These are phyloP conservation scores for Drosophila tripunctata DNA, from an alignment of 2,888 invertebrate species.

Conservation along the genomic window DNA sequence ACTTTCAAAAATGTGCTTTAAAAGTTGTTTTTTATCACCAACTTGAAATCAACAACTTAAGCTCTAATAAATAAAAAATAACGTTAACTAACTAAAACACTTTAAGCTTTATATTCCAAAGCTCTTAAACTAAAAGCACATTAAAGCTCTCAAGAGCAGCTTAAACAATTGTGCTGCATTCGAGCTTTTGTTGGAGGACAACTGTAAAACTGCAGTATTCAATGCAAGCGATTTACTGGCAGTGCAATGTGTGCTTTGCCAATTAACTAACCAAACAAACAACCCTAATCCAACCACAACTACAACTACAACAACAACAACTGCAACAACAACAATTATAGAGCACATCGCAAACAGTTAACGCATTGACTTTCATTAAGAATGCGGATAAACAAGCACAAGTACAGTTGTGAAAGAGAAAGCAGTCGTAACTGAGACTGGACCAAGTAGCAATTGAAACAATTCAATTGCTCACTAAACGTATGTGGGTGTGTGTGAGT, in stretches of 20 bases:
- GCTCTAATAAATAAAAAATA: no score
- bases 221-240: conserved; percentile 4
- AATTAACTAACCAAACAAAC: conserved; percentile 40
- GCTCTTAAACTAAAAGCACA: not conserved
- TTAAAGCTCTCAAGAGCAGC: not conserved
- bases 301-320: conserved; percentile 23
- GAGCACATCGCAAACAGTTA: conserved; percentile 28
- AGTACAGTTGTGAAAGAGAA: conserved; percentile 11
- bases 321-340: conserved; percentile 22
- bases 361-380: conserved; percentile 67
- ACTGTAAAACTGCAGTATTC: conserved; percentile 1
- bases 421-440: conserved; percentile 29
- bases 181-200: not conserved
- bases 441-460: conserved; percentile 69
- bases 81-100: no score
- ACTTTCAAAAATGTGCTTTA: no score
- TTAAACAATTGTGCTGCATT: not conserved
- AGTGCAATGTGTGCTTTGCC: conserved; percentile 27
- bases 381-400: conserved; percentile 52
- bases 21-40: no score
- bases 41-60: no score
- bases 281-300: conserved; percentile 29
- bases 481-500: conserved; percentile 8
- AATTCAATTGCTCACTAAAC: conserved; percentile 66
- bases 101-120: not conserved